phyloP scores from a whole-genome alignment of 2,797 vertebrate genomes.

The Lepilemur septentrionalis region DNA sequence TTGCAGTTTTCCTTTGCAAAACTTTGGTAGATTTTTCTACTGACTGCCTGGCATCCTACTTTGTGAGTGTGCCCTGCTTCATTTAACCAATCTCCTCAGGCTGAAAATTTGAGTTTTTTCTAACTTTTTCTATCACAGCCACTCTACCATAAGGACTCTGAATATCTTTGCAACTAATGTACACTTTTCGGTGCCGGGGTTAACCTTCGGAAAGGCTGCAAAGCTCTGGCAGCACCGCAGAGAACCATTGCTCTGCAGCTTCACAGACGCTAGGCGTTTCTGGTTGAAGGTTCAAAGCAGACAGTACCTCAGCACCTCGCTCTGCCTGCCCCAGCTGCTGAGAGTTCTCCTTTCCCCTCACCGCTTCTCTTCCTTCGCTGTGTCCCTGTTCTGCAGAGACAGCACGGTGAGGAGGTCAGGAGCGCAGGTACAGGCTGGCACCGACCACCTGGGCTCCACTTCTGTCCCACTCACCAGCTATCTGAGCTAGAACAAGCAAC shows the following conservation, averaged over 20 bases:
- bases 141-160: neutral
- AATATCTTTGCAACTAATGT: neutral
- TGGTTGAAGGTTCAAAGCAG: neutral
- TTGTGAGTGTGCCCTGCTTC: neutral
- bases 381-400: neutral
- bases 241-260: neutral
- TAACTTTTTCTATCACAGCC: neutral
- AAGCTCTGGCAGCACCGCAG: neutral
- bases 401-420: neutral
- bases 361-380: neutral
- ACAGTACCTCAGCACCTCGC: neutral
- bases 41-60: neutral
- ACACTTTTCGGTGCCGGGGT: neutral
- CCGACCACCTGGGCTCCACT: neutral
- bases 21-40: neutral
- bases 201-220: neutral
- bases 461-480: neutral
- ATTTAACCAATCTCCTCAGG: neutral
- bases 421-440: too few relatives aligned
- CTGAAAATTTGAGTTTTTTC: neutral
- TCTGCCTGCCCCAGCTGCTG: neutral
- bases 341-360: too few relatives aligned
- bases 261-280: neutral
- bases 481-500: neutral
- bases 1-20: neutral